phyloP scores from a whole-genome alignment of 2,113 vertebrate species.

The Hippocampus abdominalis region DNA sequence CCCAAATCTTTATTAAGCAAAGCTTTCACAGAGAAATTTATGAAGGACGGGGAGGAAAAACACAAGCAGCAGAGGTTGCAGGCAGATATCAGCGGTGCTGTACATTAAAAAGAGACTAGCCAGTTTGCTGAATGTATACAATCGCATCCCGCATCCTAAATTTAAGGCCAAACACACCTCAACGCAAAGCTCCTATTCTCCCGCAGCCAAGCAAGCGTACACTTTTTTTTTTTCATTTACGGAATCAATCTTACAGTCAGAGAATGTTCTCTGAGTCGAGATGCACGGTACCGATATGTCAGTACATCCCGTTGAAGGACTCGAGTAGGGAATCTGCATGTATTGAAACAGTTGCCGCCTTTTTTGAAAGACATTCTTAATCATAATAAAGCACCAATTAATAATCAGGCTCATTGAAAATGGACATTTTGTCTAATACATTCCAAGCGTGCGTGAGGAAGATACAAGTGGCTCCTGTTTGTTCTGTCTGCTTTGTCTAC shows the following conservation, averaged over 20 bases:
- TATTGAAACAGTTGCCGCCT: constrained; percentile 49
- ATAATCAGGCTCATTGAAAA: constrained; percentile 42
- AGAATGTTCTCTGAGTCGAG: constrained; percentile 62
- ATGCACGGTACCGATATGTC: constrained; percentile 50
- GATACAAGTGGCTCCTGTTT: constrained; percentile 36
- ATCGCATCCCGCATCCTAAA: constrained; percentile 50
- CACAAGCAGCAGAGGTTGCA: constrained; percentile 72
- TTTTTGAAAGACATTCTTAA: constrained; percentile 52
- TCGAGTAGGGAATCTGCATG: constrained; percentile 31
- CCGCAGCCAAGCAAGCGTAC: background rate
- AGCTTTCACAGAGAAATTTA: constrained; percentile 76
- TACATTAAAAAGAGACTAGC: constrained; percentile 66
- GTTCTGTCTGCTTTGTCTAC: constrained; percentile 34
- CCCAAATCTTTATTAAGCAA: constrained; percentile 75
- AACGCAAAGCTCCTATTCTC: constrained; percentile 25
- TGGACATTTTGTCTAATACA: constrained; percentile 33
- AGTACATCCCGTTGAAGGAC: constrained; percentile 50
- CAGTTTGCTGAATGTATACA: constrained; percentile 60
- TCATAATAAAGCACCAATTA: constrained; percentile 55
- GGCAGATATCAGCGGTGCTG: constrained; percentile 64
- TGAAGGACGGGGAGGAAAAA: constrained; percentile 51
- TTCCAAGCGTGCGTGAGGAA: constrained; percentile 46
- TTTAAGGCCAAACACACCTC: background rate
- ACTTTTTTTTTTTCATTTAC: constrained; percentile 33
- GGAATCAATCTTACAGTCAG: constrained; percentile 56